phyloP scores from a whole-genome alignment of 2,113 vertebrate species.

The Etheostoma cragini region DNA sequence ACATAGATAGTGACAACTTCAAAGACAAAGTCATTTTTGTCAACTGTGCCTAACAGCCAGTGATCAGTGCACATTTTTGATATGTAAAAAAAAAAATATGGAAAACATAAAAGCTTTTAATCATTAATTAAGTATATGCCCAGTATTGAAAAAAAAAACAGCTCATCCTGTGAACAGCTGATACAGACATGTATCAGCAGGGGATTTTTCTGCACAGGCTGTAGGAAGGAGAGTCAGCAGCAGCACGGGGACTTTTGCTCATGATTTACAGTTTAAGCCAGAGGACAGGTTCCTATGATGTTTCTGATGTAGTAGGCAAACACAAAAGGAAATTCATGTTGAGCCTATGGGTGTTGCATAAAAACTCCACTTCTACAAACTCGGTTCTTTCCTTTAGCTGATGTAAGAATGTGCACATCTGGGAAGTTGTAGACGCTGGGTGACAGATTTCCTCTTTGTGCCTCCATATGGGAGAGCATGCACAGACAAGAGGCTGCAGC shows the following conservation, averaged over 20 bases:
- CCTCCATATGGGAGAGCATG: slow-evolving; percentile 16
- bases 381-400: slow-evolving; percentile 2
- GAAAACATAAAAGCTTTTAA: neutral
- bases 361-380: neutral
- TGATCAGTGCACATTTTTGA: neutral
- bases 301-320: neutral
- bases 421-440: slow-evolving; percentile 61
- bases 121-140: neutral
- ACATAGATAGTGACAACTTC: neutral
- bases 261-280: neutral
- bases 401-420: slow-evolving; percentile 38
- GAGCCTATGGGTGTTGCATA: neutral
- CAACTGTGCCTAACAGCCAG: neutral
- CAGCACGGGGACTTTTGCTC: slow-evolving; percentile 13
- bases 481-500: slow-evolving; percentile 31
- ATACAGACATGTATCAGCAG: slow-evolving; percentile 57
- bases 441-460: slow-evolving; percentile 62
- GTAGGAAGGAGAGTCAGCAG: slow-evolving; percentile 35
- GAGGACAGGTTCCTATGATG: neutral
- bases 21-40: neutral
- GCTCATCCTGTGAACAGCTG: slow-evolving; percentile 43
- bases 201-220: slow-evolving; percentile 46
- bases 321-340: neutral
- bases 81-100: neutral
- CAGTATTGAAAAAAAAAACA: neutral